Conservation (phyloP, 2,797 vertebrate species). For the Chaetodon trifasciatus region DNA sequence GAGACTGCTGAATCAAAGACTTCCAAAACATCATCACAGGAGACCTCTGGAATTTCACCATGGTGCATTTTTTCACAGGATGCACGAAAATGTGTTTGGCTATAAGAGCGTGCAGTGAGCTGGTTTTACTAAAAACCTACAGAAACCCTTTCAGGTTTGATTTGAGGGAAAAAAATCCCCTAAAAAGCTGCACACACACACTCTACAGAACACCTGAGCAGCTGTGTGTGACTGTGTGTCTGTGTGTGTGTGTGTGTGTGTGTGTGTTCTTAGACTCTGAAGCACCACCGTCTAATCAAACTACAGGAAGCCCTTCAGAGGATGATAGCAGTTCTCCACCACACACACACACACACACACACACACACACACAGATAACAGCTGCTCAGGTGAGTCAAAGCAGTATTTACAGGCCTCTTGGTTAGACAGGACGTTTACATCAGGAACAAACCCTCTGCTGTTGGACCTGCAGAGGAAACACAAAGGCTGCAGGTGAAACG, state of each 20-base stretch:
- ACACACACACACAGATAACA: constrained; percentile 39
- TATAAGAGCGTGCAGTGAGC: neutral
- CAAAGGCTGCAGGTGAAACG: neutral
- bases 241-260: constrained; percentile 53
- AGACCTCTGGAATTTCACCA: neutral
- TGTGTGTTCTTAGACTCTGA: constrained; percentile 45
- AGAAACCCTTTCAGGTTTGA: neutral
- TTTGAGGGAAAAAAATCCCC: neutral
- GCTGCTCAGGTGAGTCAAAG: constrained; percentile 53
- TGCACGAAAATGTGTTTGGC: neutral
- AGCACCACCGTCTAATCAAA: constrained; percentile 64
- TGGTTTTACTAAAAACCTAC: neutral
- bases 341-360: constrained; percentile 1
- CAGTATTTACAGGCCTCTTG: constrained; percentile 8
- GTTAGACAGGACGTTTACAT: constrained; percentile 13
- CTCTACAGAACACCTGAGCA: constrained; percentile 51
- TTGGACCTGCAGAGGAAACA: neutral
- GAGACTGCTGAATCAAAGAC: neutral
- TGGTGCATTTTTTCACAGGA: neutral
- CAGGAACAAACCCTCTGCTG: constrained; percentile 3
- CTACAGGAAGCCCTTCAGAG: constrained; percentile 45
- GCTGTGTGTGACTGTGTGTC: constrained; percentile 49
- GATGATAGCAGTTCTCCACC: constrained; percentile 65
- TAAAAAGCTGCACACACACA: neutral
- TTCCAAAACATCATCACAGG: neutral